Evolutionary conservation across 2,113 vertebrate genomes (phyloP).

Genomic region (Scomber japonicus): DNA sequence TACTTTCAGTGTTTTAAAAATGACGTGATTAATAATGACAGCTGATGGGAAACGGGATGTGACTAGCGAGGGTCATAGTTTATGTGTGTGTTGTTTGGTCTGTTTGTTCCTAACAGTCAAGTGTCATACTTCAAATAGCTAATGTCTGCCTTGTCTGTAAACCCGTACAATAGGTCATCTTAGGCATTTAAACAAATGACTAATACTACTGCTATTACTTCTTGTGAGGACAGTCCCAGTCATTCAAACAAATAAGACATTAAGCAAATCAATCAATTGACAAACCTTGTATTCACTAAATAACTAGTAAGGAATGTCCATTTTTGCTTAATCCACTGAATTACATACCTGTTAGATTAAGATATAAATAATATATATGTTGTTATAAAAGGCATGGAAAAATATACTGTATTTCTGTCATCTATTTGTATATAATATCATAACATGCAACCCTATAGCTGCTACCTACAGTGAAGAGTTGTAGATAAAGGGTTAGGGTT

Average conservation of each 20-base stretch:
- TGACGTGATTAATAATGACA: not conserved
- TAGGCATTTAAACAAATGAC: slow-evolving; percentile 14
- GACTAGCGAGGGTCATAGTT: not conserved
- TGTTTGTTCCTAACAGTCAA: not conserved
- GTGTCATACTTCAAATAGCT: not conserved
- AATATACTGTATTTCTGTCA: no score
- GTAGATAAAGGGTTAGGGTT: not conserved
- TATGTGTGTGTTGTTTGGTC: slow-evolving; percentile 10
- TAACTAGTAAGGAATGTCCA: no score
- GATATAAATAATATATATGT: no score
- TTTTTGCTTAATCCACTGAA: no score
- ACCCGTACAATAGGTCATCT: not conserved
- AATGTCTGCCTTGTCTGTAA: not conserved
- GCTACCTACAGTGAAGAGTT: not conserved
- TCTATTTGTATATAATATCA: no score
- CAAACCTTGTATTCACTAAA: no score
- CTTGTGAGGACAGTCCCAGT: not conserved
- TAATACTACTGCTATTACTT: not conserved
- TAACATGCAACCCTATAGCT: no score
- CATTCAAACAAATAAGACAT: not conserved
- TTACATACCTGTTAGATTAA: no score
- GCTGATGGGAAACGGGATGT: slow-evolving; percentile 2
- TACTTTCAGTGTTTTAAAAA: not conserved
- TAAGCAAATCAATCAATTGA: not conserved
- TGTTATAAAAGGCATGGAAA: no score